phyloP scores from a whole-genome alignment of 2,113 vertebrate genomes.

The Balaeniceps rex region DNA sequence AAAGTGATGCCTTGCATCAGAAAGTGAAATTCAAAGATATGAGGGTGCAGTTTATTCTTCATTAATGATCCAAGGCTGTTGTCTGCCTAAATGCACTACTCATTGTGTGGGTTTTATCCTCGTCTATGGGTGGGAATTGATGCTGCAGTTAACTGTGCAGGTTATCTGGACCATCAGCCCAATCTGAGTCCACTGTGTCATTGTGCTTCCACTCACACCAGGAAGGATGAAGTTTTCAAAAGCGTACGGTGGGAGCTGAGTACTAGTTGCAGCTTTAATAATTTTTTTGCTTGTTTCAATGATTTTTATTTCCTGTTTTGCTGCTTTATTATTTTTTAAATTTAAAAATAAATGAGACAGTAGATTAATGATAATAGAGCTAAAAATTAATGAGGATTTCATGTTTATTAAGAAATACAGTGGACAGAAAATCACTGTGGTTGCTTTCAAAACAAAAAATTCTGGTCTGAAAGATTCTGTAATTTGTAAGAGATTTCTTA shows the following conservation, averaged over 20 bases:
- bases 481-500: background rate
- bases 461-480: background rate
- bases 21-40: background rate
- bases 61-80: background rate
- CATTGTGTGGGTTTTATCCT: background rate
- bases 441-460: background rate
- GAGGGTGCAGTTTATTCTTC: background rate
- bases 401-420: background rate
- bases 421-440: background rate
- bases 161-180: background rate
- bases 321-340: background rate
- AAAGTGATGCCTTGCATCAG: background rate
- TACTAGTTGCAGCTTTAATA: background rate
- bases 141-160: background rate
- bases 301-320: background rate
- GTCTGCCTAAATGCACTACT: background rate
- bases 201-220: background rate
- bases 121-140: background rate
- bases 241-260: fast-evolving
- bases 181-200: background rate
- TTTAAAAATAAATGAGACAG: background rate
- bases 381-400: background rate
- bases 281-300: background rate
- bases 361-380: background rate
- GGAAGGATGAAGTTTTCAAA: background rate